Evolutionary conservation across 2,113 vertebrate species (phyloP), one percentile per base, ranked within the genome.

Genomic region (Morone chrysops): DNA sequence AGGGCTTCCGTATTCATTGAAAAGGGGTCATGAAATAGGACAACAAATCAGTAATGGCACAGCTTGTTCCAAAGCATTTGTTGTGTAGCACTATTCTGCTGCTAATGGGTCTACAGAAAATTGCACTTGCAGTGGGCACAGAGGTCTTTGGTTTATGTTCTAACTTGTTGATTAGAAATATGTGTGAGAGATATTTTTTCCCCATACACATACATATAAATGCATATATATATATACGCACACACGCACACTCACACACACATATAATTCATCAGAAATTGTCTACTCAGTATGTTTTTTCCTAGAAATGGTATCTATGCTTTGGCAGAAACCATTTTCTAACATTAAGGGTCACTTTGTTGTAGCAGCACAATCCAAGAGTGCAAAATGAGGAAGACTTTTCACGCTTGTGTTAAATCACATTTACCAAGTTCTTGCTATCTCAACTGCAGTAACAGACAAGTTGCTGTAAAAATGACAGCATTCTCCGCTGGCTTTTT

Each of bases 11-110:
- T 89, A 87, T 89, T 92, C 87, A 90, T 63, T 89, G 84, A 87
- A 90, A 92, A 89, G 80, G 80, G 90, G 90, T 93, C 85, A 86
- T 78, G 82, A 87, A 92, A 90, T 38, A 67, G 88, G 82, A 91
- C 88, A 87, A 84, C 87, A 90, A 87, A 91, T 78, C 78, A 84
- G 88, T 88, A 87, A 90, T 92, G 85, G 86, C 89, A 86, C 84
- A 86, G 87, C 79, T 86, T 92, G 88, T 77, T 92, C 69, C 57
- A 0, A 83, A 81, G 80, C 84, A 75, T 87, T 83, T 86, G 70
- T 82, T 91, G 75, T 80, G 70, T 78, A 68, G 79, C 48, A 56
- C 56, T 67, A 65, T 83, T 87, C 36, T 69, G 43, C 43, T 74
- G 73, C 80, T 94, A 88, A 91, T 88, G 85, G 91, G 53, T 75